Evolutionary conservation across 2,888 invertebrate species (phyloP).

Genomic region (Philereme transversata): DNA sequence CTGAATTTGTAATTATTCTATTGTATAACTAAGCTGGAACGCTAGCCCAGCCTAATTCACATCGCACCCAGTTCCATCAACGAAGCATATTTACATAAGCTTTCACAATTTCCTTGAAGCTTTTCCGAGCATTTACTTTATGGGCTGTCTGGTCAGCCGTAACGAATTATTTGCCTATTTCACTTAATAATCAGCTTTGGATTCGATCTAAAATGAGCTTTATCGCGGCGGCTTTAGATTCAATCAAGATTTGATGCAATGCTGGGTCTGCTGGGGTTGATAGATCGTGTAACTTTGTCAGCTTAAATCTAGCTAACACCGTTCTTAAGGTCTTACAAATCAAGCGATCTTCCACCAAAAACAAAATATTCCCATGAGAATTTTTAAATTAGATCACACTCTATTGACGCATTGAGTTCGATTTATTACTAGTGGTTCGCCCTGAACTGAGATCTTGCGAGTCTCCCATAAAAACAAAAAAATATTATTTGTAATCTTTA

Average conservation of each 20-base stretch:
- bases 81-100: conserved; percentile 26
- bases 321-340: too few species aligned
- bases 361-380: too few species aligned
- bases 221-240: conserved; percentile 2
- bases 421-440: too few species aligned
- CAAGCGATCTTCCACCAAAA: too few species aligned
- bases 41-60: conserved; percentile 4
- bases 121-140: conserved; percentile 23
- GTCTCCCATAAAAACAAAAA: too few species aligned
- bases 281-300: neutral
- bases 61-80: conserved; percentile 22
- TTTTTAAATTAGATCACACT: too few species aligned
- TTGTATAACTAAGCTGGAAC: neutral
- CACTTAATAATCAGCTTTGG: conserved; percentile 1
- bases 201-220: conserved; percentile 7
- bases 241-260: neutral
- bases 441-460: too few species aligned
- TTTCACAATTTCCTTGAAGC: conserved; percentile 30
- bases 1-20: too few species aligned
- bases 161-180: conserved; percentile 11
- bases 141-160: conserved; percentile 17
- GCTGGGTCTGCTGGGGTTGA: neutral
- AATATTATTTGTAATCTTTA: too few species aligned
- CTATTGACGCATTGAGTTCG: neutral
- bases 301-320: neutral